phyloP scores from a whole-genome alignment of 2,797 vertebrate species.

The Basileuterus tristriatus region DNA sequence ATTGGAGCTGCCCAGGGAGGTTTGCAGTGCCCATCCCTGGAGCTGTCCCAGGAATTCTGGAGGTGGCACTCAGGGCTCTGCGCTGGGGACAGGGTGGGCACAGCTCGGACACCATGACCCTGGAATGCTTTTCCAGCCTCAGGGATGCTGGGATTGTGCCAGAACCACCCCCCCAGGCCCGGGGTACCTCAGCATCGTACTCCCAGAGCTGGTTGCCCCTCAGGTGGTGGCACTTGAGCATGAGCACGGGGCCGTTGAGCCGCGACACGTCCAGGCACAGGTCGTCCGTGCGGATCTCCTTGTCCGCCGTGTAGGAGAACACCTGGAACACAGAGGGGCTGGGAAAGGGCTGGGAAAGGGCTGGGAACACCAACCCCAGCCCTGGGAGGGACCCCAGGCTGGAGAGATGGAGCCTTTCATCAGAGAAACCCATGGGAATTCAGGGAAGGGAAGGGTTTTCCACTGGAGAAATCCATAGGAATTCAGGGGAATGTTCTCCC shows the following conservation, averaged over 20 bases:
- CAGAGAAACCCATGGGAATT: too few species aligned
- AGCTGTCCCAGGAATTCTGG: neutral
- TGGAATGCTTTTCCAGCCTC: accelerated
- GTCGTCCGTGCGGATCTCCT: slow-evolving; percentile 97
- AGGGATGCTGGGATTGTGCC: accelerated
- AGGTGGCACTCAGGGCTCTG: neutral
- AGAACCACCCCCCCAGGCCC: accelerated
- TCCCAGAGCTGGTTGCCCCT: slow-evolving; percentile 98
- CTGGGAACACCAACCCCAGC: too few species aligned
- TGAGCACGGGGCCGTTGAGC: slow-evolving; percentile 92
- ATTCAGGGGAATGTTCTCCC: neutral
- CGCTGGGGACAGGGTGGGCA: neutral
- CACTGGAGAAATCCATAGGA: accelerated
- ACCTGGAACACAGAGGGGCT: too few species aligned
- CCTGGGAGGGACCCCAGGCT: accelerated
- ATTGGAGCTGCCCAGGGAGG: neutral
- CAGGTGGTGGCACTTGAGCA: slow-evolving; percentile 99
- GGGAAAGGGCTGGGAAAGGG: neutral
- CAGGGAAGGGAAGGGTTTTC: neutral
- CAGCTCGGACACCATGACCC: accelerated
- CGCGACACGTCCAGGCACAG: slow-evolving; percentile 96
- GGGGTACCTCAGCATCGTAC: slow-evolving; percentile 90
- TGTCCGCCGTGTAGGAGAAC: slow-evolving; percentile 88
- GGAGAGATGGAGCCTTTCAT: neutral
- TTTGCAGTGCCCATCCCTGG: neutral